phyloP scores from a whole-genome alignment of 2,888 invertebrate genomes.

The Acrobasis repandana region DNA sequence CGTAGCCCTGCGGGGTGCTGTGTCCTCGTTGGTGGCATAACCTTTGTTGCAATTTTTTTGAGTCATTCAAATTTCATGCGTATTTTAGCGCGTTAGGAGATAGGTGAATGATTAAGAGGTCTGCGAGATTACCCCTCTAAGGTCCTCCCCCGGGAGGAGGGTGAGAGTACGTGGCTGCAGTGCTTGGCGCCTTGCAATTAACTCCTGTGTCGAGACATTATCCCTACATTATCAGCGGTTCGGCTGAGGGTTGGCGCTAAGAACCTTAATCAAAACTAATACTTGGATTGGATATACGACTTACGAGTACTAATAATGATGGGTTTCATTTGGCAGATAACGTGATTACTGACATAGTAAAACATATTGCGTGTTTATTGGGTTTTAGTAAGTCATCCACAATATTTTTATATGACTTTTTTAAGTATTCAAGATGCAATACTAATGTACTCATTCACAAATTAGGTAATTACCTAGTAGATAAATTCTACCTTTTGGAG shows the following conservation, averaged over 20 bases:
- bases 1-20: conserved; percentile 70
- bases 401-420: no score
- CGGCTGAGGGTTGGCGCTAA: conserved; percentile 8
- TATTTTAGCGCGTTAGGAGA: conserved; percentile 74
- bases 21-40: conserved; percentile 75
- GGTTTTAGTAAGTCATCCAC: no score
- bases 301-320: neutral
- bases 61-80: conserved; percentile 77
- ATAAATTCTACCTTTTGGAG: no score
- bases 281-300: conserved; percentile 8
- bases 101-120: conserved; percentile 77
- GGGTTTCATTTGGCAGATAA: conserved; percentile 8
- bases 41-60: conserved; percentile 65
- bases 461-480: no score
- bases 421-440: no score
- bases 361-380: no score
- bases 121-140: conserved; percentile 35
- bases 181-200: conserved; percentile 80
- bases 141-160: conserved; percentile 47
- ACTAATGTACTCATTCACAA: no score
- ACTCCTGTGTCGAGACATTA: conserved; percentile 74
- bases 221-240: conserved; percentile 60
- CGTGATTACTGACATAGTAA: neutral
- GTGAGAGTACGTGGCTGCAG: conserved; percentile 66
- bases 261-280: conserved; percentile 35